These are phyloP conservation scores for Drosophila imparisetae DNA, from an alignment of 2,888 invertebrate species.

Conservation along the genomic window DNA sequence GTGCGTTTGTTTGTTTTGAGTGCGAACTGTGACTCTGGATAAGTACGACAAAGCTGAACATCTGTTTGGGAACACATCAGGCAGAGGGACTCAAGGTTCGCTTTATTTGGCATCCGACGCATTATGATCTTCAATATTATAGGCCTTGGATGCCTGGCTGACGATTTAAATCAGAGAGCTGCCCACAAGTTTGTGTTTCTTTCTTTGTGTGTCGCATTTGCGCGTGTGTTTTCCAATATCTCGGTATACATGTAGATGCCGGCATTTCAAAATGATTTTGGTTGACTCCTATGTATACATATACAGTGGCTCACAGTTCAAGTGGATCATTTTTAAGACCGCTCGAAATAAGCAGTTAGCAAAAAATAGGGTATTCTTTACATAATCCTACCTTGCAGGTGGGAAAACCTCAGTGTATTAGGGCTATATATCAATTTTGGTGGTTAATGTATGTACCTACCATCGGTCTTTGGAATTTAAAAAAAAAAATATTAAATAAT, in stretches of 20 bases:
- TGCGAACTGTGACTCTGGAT: slow-evolving; percentile 30
- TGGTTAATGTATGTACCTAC: no score
- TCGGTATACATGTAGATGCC: slow-evolving; percentile 38
- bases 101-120: slow-evolving; percentile 33
- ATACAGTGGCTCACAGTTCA: no score
- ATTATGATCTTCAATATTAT: slow-evolving; percentile 23
- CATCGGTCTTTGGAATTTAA: no score
- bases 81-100: slow-evolving; percentile 38
- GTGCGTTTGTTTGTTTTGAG: slow-evolving; percentile 3
- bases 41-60: background rate
- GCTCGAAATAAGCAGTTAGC: no score
- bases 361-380: no score
- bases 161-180: slow-evolving; percentile 47
- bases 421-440: no score
- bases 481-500: no score
- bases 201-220: slow-evolving; percentile 18
- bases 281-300: no score
- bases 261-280: slow-evolving; percentile 33
- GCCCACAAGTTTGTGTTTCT: slow-evolving; percentile 54
- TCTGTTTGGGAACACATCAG: background rate
- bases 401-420: no score
- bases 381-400: no score
- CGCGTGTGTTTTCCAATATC: slow-evolving; percentile 37
- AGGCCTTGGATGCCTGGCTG: slow-evolving; percentile 44
- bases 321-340: no score